phyloP scores from a whole-genome alignment of 2,113 vertebrate species.

The Puffinus mauretanicus region DNA sequence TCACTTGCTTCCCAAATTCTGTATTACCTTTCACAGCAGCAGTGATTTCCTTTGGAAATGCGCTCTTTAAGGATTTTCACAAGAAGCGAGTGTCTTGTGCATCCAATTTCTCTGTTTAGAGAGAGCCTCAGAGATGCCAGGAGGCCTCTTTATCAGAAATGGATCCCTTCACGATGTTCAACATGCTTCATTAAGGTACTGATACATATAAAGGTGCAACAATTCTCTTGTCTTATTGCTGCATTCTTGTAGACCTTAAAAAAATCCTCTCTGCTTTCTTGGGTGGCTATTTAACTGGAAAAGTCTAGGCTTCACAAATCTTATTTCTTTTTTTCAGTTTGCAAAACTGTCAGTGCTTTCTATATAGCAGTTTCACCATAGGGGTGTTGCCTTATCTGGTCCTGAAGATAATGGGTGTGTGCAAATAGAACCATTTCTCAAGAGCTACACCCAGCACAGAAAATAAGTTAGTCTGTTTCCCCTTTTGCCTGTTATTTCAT shows the following conservation, averaged over 20 bases:
- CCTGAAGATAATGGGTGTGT: not conserved
- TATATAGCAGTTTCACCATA: not conserved
- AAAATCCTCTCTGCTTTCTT: not conserved
- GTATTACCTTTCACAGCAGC: not conserved
- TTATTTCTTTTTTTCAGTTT: not conserved
- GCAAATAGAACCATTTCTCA: not conserved
- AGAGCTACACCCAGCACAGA: not conserved
- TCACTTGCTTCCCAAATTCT: not conserved
- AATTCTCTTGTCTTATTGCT: not conserved
- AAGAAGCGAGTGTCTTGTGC: not conserved
- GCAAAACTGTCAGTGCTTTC: not conserved
- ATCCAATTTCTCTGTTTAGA: not conserved
- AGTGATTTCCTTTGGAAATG: not conserved
- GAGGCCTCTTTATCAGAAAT: not conserved
- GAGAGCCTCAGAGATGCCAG: not conserved
- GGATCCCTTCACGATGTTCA: not conserved
- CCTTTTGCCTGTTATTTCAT: not conserved
- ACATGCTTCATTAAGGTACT: not conserved
- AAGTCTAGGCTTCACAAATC: not conserved
- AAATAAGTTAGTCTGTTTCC: not conserved
- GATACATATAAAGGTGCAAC: not conserved
- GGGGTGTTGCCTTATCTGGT: not conserved
- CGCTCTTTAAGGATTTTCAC: not conserved
- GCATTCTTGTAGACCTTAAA: not conserved
- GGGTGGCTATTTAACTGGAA: not conserved